Conservation (phyloP, 2,888 invertebrate species). For the Hirtodrosophila alboralis region DNA sequence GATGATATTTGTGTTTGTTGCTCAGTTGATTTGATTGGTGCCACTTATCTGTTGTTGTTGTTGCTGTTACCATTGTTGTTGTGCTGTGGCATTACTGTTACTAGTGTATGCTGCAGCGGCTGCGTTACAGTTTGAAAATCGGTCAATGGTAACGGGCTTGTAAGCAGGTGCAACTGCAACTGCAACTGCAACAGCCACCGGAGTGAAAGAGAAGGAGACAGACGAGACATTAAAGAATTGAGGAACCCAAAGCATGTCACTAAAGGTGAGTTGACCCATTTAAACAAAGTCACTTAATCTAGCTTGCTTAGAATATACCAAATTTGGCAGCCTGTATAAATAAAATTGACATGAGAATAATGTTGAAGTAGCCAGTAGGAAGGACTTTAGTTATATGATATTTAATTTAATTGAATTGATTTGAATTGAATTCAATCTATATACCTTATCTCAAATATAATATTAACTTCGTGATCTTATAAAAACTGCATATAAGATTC, state of each 20-base stretch:
- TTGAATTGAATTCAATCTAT: too few relatives aligned
- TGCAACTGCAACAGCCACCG: conserved; percentile 28
- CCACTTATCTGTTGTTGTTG: conserved; percentile 42
- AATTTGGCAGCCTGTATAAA: conserved; percentile 10
- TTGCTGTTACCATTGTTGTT: conserved; percentile 39
- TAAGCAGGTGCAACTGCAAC: conserved; percentile 68
- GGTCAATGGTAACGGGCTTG: conserved; percentile 74
- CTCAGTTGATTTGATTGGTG: conserved; percentile 57
- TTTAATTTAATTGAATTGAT: too few relatives aligned
- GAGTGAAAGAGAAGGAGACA: conserved; percentile 11
- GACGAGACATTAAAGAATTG: conserved; percentile 19
- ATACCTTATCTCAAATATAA: too few relatives aligned
- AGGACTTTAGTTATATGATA: neutral
- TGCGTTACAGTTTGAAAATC: conserved; percentile 66
- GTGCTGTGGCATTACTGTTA: conserved; percentile 51
- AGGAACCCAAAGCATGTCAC: conserved; percentile 61
- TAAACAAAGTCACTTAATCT: conserved; percentile 12
- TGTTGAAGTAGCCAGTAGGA: neutral
- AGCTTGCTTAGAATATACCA: conserved; percentile 2
- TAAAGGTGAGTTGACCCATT: conserved; percentile 73
- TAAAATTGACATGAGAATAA: neutral
- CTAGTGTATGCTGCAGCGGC: conserved; percentile 34
- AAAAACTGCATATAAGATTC: too few relatives aligned
- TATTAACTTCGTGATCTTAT: too few relatives aligned
- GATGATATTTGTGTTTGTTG: conserved; percentile 36